Percentiles rank a stretch among this genome's conserved stretches.
These are phyloP conservation scores for Oryzias javanicus DNA, from an alignment of 2,113 vertebrate species.

Conservation along the genomic window DNA sequence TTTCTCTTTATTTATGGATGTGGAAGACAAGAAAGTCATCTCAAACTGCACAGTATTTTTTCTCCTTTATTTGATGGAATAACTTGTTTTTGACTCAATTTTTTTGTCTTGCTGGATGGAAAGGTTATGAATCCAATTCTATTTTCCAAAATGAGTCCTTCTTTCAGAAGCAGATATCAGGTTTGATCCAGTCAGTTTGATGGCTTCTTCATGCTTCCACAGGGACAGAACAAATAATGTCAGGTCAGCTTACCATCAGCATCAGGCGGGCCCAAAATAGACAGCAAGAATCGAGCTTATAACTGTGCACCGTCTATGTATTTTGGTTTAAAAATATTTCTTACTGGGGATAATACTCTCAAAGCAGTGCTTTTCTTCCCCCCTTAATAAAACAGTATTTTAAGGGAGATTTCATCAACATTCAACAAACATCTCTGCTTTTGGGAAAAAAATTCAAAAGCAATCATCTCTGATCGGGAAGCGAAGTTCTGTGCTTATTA, in stretches of 20 bases:
- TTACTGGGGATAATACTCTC: too few species aligned
- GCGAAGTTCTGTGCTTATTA: background rate
- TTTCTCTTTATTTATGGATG: too few species aligned
- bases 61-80: too few species aligned
- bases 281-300: too few species aligned
- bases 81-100: background rate
- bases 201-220: constrained; percentile 29
- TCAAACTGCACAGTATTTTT: too few species aligned
- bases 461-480: background rate
- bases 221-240: constrained; percentile 35
- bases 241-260: constrained; percentile 38
- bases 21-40: too few species aligned
- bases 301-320: too few species aligned
- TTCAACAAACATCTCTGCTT: background rate
- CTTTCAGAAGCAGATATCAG: constrained; percentile 13
- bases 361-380: too few species aligned
- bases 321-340: too few species aligned
- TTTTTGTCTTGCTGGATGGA: constrained; percentile 1
- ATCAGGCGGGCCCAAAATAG: constrained; percentile 8
- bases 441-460: background rate
- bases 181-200: constrained; percentile 32
- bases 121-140: constrained; percentile 16
- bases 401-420: too few species aligned
- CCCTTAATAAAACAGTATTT: too few species aligned
- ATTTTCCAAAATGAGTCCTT: constrained; percentile 8